Base-by-base conservation (phyloP, 2,888 invertebrate genomes). In the Lasioglossum figueresi region DNA sequence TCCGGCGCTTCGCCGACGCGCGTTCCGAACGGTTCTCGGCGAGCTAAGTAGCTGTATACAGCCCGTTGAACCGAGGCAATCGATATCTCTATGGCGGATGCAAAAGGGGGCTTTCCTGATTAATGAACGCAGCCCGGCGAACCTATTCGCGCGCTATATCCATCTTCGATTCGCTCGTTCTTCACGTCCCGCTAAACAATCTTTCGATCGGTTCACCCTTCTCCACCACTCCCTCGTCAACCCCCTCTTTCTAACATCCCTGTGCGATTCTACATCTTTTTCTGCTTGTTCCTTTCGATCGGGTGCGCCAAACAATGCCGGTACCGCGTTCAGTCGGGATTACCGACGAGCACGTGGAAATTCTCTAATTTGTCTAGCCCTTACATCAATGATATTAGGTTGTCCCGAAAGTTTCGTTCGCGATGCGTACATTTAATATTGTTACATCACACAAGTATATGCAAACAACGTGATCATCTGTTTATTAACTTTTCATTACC, bases 1-100 rank as follows among this genome's bases (percentile, higher is more conserved):
- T 89, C 75, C 83, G 86, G 70, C 84, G 82, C 80, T 56, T 43
- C 48, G 45, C 80, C 79, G 83, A 82, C 89, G 88, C 77, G 84
- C 87, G 52, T 52, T 89, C 82, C 88, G 83, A 86, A 83, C 88
- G 82, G 81, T 85, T 68, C 88, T 85, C 88, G 83, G 87, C 84
- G 88, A 90, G 83, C 84, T 90, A 90, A 91, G 91, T 92, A 91
- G 88, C 89, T 89, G 88, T 88, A 86, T 86, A 89, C 88, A 89
- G 82, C 84, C 80, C 83, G 87, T 85, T 85, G 87, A 87, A 84
- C 87, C 87, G 82, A 83, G 82, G 91, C 92, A 92, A 92, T 92
- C 92, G 92, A 92, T 92, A 92, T 92, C 91, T 91, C 91, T 92
- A 91, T 91, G 90, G 85, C 85, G 86, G 85, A 90, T 88, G 89